Base-by-base conservation (phyloP, 2,888 invertebrate genomes). In the Leptinotarsa peninsularis region DNA sequence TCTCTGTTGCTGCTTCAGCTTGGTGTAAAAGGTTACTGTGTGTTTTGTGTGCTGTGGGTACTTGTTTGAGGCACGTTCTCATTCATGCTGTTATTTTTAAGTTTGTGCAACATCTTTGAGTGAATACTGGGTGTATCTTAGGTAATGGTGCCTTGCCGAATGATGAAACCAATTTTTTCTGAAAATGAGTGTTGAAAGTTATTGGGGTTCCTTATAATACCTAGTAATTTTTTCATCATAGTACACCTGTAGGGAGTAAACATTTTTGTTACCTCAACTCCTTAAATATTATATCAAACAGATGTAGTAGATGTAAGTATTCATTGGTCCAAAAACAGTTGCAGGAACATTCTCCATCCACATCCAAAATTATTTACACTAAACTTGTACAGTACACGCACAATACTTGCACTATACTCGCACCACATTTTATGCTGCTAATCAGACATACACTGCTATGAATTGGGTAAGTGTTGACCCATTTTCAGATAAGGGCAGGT, bases 1-100 rank as follows among this genome's bases (percentile, higher is more conserved):
- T 56, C 50, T 71, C 77, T 77, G 78, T 79, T 76, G 78, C 79
- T 79, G 79, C 75, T 71, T 73, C 60, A 71, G 78, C 78, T 76
- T 76, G 70, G 76, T 76, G 63, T 75, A 67, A 66, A 69, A 70
- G 75, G 71, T 70, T 54, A 67, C 50, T 54, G 76, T 77, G 71
- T 75, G 73, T 73, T 68, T 54, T 76, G 74, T 27, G 71, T 77
- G 79, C 66, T 71, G 43, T 52, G 66, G 72, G 74, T 70, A 68
- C 68, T 66, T 63, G 54, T 71, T 63, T 67, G 71, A 73, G 76
- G 71, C 75, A 76, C 76, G 74, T 77, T 67, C 67, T 71, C 23
- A 69, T 58, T 73, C 70, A 67, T 73, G 72, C 72, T 75, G 75
- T 72, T 63, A 72, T 54, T 69, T 70, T 72, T 58, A 76, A 72